Evolutionary conservation across 1,140 invertebrate genomes (phyloP), one percentile per base, ranked within the genome.

Genomic region (Drosophila cardini): DNA sequence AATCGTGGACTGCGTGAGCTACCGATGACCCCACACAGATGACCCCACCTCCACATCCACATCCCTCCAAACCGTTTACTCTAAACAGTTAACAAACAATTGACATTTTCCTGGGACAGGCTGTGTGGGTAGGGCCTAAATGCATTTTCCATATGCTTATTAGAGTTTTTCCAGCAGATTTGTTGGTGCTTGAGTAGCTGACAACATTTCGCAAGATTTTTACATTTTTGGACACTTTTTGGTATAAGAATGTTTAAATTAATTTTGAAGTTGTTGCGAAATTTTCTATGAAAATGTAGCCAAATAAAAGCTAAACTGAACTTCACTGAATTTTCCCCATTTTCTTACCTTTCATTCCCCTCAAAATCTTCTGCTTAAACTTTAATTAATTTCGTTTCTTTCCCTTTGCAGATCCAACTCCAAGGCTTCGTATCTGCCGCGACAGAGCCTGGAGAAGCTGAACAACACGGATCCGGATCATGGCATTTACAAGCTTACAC

Each of bases 371-470:
- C 13, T 11, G 11, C 26, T n/a, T 50, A 18, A 42, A 38, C 11
- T 1, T 46, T 5, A 32, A 34, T 1, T 42, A 7, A 13, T 45
- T 45, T 8, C 21, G 4, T 11, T 18, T 8, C 16, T 21, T 26
- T 6, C 13, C 1, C 21, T 26, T 94, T 94, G 4, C 93, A 96
- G 96, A 93, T 96, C 95, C 79, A 95, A 96, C 81, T 96, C 96
- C 13, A 96, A 96, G 92, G 96, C 96, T 65, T 96, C 96, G 38
- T 96, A 96, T 90, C 92, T 96, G 92, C 94, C 95, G 2, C 93
- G 95, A 13, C 93, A 95, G 65, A 95, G 96, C 80, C 93, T 94
- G 30, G 95, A 95, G 68, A 92, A 93, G 73, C 93, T 94, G 21
- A 94, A 94, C 45, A 94, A 89, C 13, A 83, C 91, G 26, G 94